Conservation (phyloP, 2,797 vertebrate species). For the Squalus acanthias region DNA sequence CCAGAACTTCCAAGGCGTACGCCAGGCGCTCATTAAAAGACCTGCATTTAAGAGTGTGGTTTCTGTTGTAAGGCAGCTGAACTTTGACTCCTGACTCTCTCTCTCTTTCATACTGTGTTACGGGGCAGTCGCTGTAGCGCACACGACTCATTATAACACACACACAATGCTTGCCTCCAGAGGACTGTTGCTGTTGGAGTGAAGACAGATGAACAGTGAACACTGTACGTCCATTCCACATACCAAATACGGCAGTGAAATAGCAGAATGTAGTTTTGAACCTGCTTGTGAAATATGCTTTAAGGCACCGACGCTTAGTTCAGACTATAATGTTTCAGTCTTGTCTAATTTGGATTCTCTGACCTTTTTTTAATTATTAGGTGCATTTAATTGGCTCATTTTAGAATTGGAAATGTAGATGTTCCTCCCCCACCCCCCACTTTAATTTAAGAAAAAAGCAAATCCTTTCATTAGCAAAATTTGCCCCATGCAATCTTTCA, state of each 20-base stretch:
- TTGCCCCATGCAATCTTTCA: slow-evolving; percentile 34
- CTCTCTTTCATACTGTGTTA: neutral
- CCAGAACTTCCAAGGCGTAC: neutral
- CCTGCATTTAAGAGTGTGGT: neutral
- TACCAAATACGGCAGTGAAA: slow-evolving; percentile 34
- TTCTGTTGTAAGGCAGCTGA: slow-evolving; percentile 21
- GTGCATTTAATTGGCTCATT: neutral
- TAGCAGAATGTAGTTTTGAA: slow-evolving; percentile 19
- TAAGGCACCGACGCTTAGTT: neutral
- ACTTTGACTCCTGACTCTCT: slow-evolving; percentile 27
- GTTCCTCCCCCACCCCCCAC: neutral
- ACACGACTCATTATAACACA: slow-evolving; percentile 33
- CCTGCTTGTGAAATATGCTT: slow-evolving; percentile 22
- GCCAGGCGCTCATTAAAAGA: neutral
- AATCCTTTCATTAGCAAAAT: slow-evolving; percentile 32
- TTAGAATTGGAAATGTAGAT: neutral
- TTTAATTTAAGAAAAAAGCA: slow-evolving; percentile 23
- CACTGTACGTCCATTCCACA: neutral
- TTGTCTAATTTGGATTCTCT: neutral
- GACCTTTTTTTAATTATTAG: neutral
- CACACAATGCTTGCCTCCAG: neutral
- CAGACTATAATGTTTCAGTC: neutral
- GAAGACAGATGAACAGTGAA: slow-evolving; percentile 33
- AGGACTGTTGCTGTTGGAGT: slow-evolving; percentile 24
- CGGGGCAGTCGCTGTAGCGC: slow-evolving; percentile 10